phyloP scores from a whole-genome alignment of 2,888 invertebrate genomes.

The Hymenopus coronatus region DNA sequence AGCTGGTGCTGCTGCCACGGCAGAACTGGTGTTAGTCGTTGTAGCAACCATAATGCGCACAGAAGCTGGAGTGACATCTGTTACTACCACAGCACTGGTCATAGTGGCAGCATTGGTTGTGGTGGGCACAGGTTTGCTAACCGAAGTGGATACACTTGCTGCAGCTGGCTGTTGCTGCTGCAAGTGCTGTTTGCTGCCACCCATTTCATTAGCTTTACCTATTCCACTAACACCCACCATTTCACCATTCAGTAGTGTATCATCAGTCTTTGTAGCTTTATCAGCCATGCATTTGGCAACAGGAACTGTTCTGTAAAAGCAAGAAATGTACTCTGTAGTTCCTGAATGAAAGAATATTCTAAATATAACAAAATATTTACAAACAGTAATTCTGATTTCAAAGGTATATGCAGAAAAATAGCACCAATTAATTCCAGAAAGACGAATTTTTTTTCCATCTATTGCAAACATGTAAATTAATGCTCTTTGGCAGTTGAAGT shows the following conservation, averaged over 20 bases:
- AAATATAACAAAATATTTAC: no score
- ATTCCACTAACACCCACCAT: slow-evolving; percentile 30
- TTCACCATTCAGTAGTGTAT: slow-evolving; percentile 43
- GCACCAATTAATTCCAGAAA: no score
- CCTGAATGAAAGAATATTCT: no score
- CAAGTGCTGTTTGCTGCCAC: slow-evolving; percentile 27
- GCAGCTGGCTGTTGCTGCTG: slow-evolving; percentile 33
- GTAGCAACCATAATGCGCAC: slow-evolving; percentile 27
- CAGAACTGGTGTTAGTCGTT: slow-evolving; percentile 25
- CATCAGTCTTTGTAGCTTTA: slow-evolving; percentile 70
- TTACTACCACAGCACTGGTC: slow-evolving; percentile 48
- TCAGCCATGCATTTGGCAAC: slow-evolving; percentile 54
- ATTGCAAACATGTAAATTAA: no score
- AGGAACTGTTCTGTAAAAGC: slow-evolving; percentile 45
- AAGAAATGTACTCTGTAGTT: neutral
- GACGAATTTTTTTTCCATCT: no score
- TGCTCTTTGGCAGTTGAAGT: no score
- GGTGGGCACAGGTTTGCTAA: slow-evolving; percentile 40
- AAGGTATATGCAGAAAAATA: no score
- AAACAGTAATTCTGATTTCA: no score
- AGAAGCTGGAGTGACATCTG: slow-evolving; percentile 29
- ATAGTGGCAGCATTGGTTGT: slow-evolving; percentile 56
- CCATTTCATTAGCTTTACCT: slow-evolving; percentile 21
- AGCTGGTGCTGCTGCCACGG: slow-evolving; percentile 23
- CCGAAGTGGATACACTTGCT: slow-evolving; percentile 7